Evolutionary conservation across 2,888 invertebrate genomes (phyloP).

Genomic region (Epinotia ramella): DNA sequence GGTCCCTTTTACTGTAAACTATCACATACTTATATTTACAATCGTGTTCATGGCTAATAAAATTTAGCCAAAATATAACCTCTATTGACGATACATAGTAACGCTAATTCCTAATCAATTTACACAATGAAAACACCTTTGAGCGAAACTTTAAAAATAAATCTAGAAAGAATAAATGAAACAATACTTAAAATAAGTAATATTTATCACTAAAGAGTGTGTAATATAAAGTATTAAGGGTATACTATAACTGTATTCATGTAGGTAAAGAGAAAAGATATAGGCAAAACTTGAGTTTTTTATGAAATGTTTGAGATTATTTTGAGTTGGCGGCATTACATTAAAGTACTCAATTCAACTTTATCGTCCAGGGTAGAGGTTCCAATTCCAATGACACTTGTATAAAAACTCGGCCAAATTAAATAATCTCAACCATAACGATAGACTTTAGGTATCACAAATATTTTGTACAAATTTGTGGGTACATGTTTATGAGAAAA

Average conservation of each 20-base stretch:
- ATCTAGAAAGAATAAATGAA: slow-evolving; percentile 20
- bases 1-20: slow-evolving; percentile 11
- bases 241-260: slow-evolving; percentile 17
- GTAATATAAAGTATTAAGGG: slow-evolving; percentile 16
- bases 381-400: no score
- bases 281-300: not conserved
- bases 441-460: slow-evolving; percentile 1
- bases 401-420: no score
- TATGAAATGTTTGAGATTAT: not conserved
- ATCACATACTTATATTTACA: slow-evolving; percentile 48
- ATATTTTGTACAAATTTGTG: not conserved
- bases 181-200: slow-evolving; percentile 28
- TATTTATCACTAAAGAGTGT: slow-evolving; percentile 1
- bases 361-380: no score
- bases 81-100: slow-evolving; percentile 54
- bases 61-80: slow-evolving; percentile 73
- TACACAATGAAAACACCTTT: slow-evolving; percentile 51
- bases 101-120: slow-evolving; percentile 37
- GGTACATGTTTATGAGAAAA: not conserved
- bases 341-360: no score
- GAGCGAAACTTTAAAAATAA: slow-evolving; percentile 51
- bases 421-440: not conserved
- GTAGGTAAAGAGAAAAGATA: not conserved
- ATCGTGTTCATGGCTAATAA: slow-evolving; percentile 68
- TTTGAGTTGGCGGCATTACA: no score